Evolutionary conservation across 2,888 invertebrate species (phyloP).

Genomic region (Ennomos fuscantarius): DNA sequence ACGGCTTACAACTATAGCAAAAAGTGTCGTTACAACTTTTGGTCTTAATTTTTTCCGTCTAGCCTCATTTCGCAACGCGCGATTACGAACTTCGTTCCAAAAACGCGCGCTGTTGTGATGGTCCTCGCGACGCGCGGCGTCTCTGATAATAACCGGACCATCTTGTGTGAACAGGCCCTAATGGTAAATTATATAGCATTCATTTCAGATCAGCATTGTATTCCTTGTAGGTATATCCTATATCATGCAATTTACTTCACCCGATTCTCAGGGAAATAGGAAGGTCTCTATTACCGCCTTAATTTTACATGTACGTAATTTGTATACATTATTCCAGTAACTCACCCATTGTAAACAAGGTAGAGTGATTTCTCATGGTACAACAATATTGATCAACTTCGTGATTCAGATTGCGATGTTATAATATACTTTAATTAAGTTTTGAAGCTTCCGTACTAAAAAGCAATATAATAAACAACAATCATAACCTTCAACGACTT

Average conservation of each 20-base stretch:
- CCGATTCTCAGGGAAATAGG: constrained; percentile 55
- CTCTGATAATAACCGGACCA: too few species aligned
- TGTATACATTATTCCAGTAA: constrained; percentile 25
- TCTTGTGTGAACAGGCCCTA: too few species aligned
- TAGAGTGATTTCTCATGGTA: constrained; percentile 19
- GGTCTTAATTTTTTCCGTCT: too few species aligned
- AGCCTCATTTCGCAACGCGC: too few species aligned
- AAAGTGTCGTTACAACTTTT: too few species aligned
- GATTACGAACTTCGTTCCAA: too few species aligned
- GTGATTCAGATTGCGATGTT: constrained; percentile 8
- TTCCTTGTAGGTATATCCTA: not conserved
- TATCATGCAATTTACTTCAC: constrained; percentile 17
- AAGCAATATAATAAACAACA: constrained; percentile 3
- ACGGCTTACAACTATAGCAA: too few species aligned
- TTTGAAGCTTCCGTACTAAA: constrained; percentile 23
- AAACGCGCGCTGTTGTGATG: too few species aligned
- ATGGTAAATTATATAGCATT: too few species aligned
- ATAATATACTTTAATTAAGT: constrained; percentile 24
- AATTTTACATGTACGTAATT: constrained; percentile 24
- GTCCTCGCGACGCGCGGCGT: too few species aligned
- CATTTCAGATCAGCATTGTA: not conserved
- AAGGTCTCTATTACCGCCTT: constrained; percentile 32
- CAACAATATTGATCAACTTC: constrained; percentile 13
- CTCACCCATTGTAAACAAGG: constrained; percentile 19
- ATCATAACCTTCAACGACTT: not conserved